These are phyloP conservation scores for Heliconius eleuchia DNA, from an alignment of 1,140 invertebrate genomes.

Conservation along the genomic window DNA sequence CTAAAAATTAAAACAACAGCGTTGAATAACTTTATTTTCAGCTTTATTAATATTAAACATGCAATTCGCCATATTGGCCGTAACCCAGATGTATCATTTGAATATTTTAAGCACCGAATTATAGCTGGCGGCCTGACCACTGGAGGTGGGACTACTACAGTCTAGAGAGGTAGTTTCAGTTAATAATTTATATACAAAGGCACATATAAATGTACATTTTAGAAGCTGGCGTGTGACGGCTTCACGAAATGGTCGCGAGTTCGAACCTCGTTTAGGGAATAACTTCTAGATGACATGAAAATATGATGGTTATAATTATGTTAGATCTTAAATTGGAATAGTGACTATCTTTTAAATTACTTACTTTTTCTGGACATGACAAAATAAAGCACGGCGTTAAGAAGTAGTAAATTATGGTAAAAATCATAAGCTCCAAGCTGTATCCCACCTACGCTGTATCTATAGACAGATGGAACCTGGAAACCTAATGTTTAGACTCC, in stretches of 20 bases:
- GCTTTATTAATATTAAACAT: background rate
- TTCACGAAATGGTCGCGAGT: too few species aligned
- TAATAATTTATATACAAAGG: background rate
- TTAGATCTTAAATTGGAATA: too few species aligned
- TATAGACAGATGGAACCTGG: too few species aligned
- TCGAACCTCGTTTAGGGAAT: background rate
- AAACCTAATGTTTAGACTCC: too few species aligned
- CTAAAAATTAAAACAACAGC: background rate
- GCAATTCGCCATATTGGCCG: background rate
- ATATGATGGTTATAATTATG: too few species aligned
- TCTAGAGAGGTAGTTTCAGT: background rate
- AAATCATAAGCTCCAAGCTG: too few species aligned
- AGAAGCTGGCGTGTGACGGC: background rate
- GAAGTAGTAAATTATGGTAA: too few species aligned
- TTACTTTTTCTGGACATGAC: too few species aligned
- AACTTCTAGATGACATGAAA: too few species aligned
- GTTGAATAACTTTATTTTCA: background rate
- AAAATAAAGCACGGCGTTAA: too few species aligned
- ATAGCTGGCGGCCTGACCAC: background rate
- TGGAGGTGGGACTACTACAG: background rate
- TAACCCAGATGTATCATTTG: constrained; percentile 5
- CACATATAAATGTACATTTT: background rate
- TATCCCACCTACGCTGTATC: too few species aligned
- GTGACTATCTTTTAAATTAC: too few species aligned
- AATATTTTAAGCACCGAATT: constrained; percentile 8